phyloP scores from a whole-genome alignment of 2,888 invertebrate species.

The Odiellus spinosus region DNA sequence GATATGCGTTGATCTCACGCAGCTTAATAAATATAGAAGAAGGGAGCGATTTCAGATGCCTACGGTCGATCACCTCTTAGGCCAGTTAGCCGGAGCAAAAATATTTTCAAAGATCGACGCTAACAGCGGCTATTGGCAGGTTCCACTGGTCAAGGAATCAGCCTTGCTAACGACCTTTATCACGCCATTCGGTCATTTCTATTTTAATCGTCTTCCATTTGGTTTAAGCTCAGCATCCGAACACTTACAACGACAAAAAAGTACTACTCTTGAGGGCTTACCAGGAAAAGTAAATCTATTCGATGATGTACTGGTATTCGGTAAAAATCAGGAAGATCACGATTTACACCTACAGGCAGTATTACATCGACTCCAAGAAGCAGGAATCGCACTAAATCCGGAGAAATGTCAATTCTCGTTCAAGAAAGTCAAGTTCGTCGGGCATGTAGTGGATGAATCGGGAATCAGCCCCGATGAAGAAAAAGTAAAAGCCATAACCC shows the following conservation, averaged over 20 bases:
- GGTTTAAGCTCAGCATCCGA: background rate
- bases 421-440: background rate
- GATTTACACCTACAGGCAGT: background rate
- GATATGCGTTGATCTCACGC: conserved; percentile 1
- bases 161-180: conserved; percentile 2
- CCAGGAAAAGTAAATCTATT: background rate
- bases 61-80: no score
- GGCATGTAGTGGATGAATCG: background rate
- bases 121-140: no score
- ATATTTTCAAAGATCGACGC: no score
- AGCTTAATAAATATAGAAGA: background rate
- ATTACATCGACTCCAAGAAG: background rate
- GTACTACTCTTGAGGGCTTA: background rate
- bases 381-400: background rate
- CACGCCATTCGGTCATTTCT: conserved; percentile 4
- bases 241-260: conserved; percentile 1
- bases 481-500: background rate
- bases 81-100: no score
- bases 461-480: background rate
- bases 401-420: background rate
- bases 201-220: conserved; percentile 3
- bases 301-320: conserved; percentile 2
- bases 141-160: no score
- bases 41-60: background rate
- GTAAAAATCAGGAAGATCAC: conserved; percentile 1